Evolutionary conservation across 2,113 vertebrate species (phyloP).

Genomic region (Ancistrus triradiatus): DNA sequence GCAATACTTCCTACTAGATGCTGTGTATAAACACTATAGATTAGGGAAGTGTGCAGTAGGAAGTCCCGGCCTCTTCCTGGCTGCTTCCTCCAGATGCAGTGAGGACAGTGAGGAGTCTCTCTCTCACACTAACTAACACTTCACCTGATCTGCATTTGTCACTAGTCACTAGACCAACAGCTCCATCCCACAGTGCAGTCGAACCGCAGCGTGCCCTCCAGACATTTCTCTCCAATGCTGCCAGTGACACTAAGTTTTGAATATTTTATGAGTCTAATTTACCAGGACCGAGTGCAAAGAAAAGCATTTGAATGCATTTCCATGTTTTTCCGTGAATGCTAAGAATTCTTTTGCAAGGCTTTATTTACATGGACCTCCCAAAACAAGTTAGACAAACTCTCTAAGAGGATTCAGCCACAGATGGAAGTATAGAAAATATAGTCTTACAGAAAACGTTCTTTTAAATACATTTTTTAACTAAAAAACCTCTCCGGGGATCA

Average conservation of each 20-base stretch:
- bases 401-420: too few relatives aligned
- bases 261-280: conserved; percentile 37
- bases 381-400: too few relatives aligned
- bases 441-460: too few relatives aligned
- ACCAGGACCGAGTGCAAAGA: conserved; percentile 9
- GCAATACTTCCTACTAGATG: background rate
- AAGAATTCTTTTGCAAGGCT: too few relatives aligned
- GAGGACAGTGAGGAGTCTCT: background rate
- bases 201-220: conserved; percentile 17
- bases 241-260: conserved; percentile 11
- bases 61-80: background rate
- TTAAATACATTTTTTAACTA: too few relatives aligned
- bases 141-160: conserved; percentile 31
- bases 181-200: conserved; percentile 16
- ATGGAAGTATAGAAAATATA: too few relatives aligned
- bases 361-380: too few relatives aligned
- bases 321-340: too few relatives aligned
- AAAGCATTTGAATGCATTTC: conserved; percentile 10
- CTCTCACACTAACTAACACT: background rate
- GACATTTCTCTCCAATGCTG: conserved; percentile 21
- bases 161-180: conserved; percentile 15
- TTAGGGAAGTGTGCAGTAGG: background rate
- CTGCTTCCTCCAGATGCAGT: background rate
- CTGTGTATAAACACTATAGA: background rate
- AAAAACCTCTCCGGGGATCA: too few relatives aligned